phyloP scores from a whole-genome alignment of 2,888 invertebrate species.

The Volucella zonaria region DNA sequence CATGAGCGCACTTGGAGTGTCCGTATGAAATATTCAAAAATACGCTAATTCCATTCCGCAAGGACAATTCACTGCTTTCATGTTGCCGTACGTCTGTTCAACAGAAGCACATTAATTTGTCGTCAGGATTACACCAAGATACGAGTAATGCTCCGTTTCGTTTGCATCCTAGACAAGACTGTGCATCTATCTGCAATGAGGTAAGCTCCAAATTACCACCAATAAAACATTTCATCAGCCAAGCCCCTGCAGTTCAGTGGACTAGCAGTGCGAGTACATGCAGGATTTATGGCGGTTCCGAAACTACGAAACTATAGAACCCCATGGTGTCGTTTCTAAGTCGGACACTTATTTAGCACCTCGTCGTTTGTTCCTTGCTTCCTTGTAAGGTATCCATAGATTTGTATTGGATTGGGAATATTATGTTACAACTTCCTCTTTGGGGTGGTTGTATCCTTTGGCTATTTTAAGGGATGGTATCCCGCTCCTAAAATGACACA shows the following conservation, averaged over 20 bases:
- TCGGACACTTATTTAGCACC: constrained; percentile 24
- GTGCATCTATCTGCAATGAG: constrained; percentile 32
- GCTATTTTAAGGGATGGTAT: neutral
- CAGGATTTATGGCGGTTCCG: constrained; percentile 47
- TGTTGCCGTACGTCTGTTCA: constrained; percentile 5
- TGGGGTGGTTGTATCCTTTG: constrained; percentile 28
- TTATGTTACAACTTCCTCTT: neutral
- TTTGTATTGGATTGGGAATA: constrained; percentile 4
- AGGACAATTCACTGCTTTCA: constrained; percentile 30
- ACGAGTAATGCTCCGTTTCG: constrained; percentile 1
- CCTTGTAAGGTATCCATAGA: neutral
- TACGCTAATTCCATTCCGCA: constrained; percentile 36
- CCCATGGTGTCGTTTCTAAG: constrained; percentile 1
- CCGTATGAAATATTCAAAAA: constrained; percentile 32
- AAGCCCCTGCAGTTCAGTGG: neutral
- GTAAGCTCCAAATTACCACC: constrained; percentile 37
- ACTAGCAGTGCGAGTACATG: neutral
- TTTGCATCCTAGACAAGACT: constrained; percentile 26
- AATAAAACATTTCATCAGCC: constrained; percentile 46
- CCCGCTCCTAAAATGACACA: constrained; percentile 23
- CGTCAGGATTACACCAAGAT: constrained; percentile 28
- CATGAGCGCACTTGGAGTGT: constrained; percentile 12
- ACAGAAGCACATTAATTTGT: constrained; percentile 34
- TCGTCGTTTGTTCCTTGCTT: neutral
- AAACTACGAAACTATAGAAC: constrained; percentile 38